Evolutionary conservation across 2,888 invertebrate genomes (phyloP).

Genomic region (Clanis bilineata): DNA sequence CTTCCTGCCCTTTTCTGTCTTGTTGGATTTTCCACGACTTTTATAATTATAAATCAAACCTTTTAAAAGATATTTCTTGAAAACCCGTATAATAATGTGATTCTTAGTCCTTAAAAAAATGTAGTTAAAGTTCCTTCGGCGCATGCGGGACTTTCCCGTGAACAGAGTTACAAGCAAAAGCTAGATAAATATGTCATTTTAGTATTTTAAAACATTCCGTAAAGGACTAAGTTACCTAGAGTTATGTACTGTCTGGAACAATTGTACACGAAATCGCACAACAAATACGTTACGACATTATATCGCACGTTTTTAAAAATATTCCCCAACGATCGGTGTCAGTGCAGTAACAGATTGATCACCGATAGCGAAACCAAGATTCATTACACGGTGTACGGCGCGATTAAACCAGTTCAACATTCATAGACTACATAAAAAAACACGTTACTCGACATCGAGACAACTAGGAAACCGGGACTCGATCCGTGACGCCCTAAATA

Average conservation of each 20-base stretch:
- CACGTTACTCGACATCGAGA: background rate
- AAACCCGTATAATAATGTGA: background rate
- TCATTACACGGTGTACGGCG: constrained; percentile 37
- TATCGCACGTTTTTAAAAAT: background rate
- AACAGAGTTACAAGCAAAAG: background rate
- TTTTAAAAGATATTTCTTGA: background rate
- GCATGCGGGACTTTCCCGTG: background rate
- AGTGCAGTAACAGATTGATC: constrained; percentile 32
- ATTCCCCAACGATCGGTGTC: background rate
- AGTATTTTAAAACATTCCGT: no score
- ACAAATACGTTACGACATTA: background rate
- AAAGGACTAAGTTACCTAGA: no score
- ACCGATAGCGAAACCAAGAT: constrained; percentile 37
- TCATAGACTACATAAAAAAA: background rate
- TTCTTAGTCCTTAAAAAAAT: background rate
- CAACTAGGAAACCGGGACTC: constrained; percentile 8
- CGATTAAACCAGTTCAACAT: constrained; percentile 21
- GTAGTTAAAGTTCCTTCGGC: no score
- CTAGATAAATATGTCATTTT: background rate
- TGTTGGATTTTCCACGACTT: background rate
- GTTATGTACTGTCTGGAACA: no score
- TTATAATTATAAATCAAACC: background rate
- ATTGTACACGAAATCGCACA: no score
- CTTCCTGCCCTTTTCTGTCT: background rate
- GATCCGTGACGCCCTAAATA: constrained; percentile 1